These are phyloP conservation scores for Salarias fasciatus DNA, from an alignment of 2,797 vertebrate genomes.

Conservation along the genomic window DNA sequence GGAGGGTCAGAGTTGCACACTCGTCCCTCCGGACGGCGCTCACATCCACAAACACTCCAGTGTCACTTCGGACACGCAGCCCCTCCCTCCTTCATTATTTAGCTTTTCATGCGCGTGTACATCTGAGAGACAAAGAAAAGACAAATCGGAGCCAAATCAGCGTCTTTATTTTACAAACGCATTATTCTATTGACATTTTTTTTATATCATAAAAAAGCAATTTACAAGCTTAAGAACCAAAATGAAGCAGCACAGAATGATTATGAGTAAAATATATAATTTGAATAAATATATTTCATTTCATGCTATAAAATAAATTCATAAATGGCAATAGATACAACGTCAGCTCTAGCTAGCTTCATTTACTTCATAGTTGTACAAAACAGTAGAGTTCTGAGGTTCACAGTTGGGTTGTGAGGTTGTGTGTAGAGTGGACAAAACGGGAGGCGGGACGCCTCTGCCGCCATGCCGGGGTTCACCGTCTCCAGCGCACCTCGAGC, in stretches of 20 bases:
- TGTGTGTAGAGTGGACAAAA: constrained; percentile 85
- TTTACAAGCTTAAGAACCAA: constrained; percentile 99
- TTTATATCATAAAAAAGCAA: constrained; percentile 98
- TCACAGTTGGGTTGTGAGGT: constrained; percentile 94
- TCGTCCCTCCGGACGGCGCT: not conserved
- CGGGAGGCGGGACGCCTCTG: constrained; percentile 63
- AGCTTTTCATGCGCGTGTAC: not conserved
- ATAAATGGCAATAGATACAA: constrained; percentile 98
- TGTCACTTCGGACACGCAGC: not conserved
- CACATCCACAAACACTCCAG: not conserved
- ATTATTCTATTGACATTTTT: constrained; percentile 94
- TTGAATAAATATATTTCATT: constrained; percentile 99
- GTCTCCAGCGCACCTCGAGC: constrained; percentile 67
- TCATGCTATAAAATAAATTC: constrained; percentile 99
- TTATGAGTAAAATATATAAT: constrained; percentile 99
- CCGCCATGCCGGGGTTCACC: constrained; percentile 60
- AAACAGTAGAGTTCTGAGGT: constrained; percentile 99
- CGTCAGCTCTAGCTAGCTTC: constrained; percentile 98
- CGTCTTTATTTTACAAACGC: constrained; percentile 99
- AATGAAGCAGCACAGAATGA: constrained; percentile 93
- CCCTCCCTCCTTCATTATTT: too few relatives aligned
- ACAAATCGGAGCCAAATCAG: constrained; percentile 89
- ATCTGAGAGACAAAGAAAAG: constrained; percentile 43
- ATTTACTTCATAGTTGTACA: constrained; percentile 96
- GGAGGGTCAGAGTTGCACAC: constrained; percentile 43